phyloP scores from a whole-genome alignment of 2,888 invertebrate species.

The Drosophila mimetica region DNA sequence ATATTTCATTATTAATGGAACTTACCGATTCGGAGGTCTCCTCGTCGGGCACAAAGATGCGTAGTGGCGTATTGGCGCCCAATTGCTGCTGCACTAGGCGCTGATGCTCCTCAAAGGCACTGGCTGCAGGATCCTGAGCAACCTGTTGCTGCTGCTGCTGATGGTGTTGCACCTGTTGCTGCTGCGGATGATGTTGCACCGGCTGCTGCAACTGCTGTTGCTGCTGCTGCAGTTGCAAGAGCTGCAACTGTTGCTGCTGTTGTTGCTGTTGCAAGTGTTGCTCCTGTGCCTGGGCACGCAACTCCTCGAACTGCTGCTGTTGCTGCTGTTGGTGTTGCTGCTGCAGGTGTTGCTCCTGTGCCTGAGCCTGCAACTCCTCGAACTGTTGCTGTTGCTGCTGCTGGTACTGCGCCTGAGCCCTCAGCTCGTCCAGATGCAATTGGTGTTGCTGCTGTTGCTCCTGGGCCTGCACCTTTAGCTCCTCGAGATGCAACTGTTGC shows the following conservation, averaged over 20 bases:
- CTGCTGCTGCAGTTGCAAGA: conserved; percentile 55
- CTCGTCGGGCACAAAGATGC: conserved; percentile 85
- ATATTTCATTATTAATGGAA: no score
- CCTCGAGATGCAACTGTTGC: conserved; percentile 60
- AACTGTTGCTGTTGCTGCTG: conserved; percentile 58
- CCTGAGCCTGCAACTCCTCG: conserved; percentile 54
- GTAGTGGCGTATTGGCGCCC: conserved; percentile 82
- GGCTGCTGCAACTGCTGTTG: conserved; percentile 65
- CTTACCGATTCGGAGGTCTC: conserved; percentile 75
- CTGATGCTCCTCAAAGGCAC: conserved; percentile 82
- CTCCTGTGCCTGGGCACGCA: conserved; percentile 62
- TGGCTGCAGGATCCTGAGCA: conserved; percentile 49
- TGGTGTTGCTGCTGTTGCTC: conserved; percentile 70
- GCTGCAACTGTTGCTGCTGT: conserved; percentile 56
- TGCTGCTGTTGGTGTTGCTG: conserved; percentile 54
- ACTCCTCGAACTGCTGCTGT: conserved; percentile 54
- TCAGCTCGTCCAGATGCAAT: conserved; percentile 67
- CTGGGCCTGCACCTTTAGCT: conserved; percentile 49
- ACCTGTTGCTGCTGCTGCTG: conserved; percentile 63
- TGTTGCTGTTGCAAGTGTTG: conserved; percentile 66
- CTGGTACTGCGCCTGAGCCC: conserved; percentile 45
- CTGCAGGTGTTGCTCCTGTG: conserved; percentile 69
- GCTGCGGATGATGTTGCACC: conserved; percentile 46
- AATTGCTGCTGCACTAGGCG: conserved; percentile 81
- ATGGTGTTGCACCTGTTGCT: conserved; percentile 29